phyloP scores from a whole-genome alignment of 2,113 vertebrate genomes.

The Gadus chalcogrammus region DNA sequence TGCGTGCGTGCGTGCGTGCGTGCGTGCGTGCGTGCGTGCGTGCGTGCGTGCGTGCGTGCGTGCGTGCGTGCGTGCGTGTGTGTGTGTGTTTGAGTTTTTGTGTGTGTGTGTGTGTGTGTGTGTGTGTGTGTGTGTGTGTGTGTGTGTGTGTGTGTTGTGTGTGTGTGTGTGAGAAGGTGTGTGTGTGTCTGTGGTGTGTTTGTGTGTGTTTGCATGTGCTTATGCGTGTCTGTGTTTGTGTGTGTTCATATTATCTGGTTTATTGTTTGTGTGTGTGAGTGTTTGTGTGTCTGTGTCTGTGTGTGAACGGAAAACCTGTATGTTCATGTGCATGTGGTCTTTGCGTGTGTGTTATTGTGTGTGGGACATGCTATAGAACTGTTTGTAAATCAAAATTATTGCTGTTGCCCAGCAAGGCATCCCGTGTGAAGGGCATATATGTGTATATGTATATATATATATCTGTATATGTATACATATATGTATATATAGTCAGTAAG shows the following conservation, averaged over 20 bases:
- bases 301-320: neutral
- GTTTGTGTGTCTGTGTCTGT: neutral
- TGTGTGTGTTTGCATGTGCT: neutral
- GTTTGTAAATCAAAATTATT: too few relatives aligned
- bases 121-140: neutral
- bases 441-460: too few relatives aligned
- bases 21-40: neutral
- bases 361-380: neutral
- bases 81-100: neutral
- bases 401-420: too few relatives aligned
- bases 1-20: neutral
- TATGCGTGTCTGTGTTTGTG: conserved; percentile 1
- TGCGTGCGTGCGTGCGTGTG: neutral
- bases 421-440: too few relatives aligned
- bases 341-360: conserved; percentile 1
- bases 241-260: too few relatives aligned
- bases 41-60: neutral
- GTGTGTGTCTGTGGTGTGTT: too few relatives aligned
- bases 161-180: neutral
- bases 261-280: too few relatives aligned
- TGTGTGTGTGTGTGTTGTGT: too few relatives aligned
- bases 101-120: conserved; percentile 9
- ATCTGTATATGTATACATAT: too few relatives aligned
- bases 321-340: conserved; percentile 2
- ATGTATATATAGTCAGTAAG: too few relatives aligned